Conservation (phyloP, 1,140 invertebrate genomes). For the Drosophila kanapiae region DNA sequence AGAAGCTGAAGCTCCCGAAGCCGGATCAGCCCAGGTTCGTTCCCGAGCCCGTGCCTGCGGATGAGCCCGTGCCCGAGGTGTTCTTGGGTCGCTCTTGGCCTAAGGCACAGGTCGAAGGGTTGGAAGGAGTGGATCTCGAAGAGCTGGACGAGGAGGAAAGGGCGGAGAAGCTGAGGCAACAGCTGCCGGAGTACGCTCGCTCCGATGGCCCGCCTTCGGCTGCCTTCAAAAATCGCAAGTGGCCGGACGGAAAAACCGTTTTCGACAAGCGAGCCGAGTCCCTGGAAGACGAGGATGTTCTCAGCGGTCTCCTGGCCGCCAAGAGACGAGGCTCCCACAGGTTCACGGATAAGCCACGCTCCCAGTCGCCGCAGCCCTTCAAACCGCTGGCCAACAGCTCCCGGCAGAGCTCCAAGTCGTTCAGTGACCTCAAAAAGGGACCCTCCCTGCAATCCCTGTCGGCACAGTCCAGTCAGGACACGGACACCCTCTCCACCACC, state of each 20-base stretch:
- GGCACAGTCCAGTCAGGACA: conserved; percentile 67
- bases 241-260: conserved; percentile 76
- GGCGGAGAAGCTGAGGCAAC: conserved; percentile 25
- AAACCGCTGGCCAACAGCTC: conserved; percentile 55
- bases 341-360: conserved; percentile 60
- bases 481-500: conserved; percentile 60
- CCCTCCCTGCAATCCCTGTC: conserved; percentile 59
- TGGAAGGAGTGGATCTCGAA: conserved; percentile 9
- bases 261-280: conserved; percentile 50
- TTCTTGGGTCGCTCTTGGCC: conserved; percentile 77
- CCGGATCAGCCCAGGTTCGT: conserved; percentile 54
- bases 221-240: conserved; percentile 72
- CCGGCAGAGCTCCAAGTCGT: conserved; percentile 65
- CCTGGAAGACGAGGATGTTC: conserved; percentile 49
- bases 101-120: conserved; percentile 53
- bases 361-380: conserved; percentile 65
- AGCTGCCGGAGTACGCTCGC: conserved; percentile 69
- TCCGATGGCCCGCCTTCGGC: conserved; percentile 62
- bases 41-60: conserved; percentile 39
- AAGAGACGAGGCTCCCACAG: conserved; percentile 28
- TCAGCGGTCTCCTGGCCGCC: conserved; percentile 20
- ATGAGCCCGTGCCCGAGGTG: conserved; percentile 72
- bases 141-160: conserved; percentile 43
- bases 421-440: conserved; percentile 63
- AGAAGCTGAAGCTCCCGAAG: conserved; percentile 71